Base-by-base conservation (phyloP, 2,888 invertebrate species). In the Melanotus villosus region DNA sequence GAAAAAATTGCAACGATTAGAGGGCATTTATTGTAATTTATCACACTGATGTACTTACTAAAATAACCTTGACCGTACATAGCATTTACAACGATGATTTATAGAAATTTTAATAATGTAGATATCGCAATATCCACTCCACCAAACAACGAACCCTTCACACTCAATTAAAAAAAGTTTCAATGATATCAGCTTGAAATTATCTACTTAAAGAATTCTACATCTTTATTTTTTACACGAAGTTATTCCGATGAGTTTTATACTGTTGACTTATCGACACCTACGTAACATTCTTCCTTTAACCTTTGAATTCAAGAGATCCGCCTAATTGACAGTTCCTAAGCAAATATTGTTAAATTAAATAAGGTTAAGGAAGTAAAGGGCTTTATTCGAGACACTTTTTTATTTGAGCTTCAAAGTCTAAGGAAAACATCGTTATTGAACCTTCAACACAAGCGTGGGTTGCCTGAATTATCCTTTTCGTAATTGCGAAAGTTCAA, bases 31-130 rank as follows among this genome's bases (percentile, higher is more conserved):
- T 68, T 68, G 70, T 58, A 66, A 71, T 68, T 70, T 71, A 65
- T 73, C 52, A 56, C 57, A 52, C 60, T 70, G 60, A 60, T 59
- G 58, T 69, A 66, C 56, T 70, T 66, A 71, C 58, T 67, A 50
- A 65, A 57, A 57, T 69, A 69, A 71, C 69, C 65, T 70, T 63
- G 70, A 69, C 70, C 70, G 66, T 62, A 70, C 66, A 58, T 59
- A 5, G 26, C 63, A 59, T 54, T 59, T 41, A 14, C 32, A 54
- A 59, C 36, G n/a, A 59, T 57, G 47, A 68, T 64, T 68, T 54
- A 57, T 58, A 50, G 18, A 10, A 21, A 26, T 32, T 16, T 3
- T 32, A 16, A 52, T 52, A 52, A 18, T 7, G 16, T 7, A 23
- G 47, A 21, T 47, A 21, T 4, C 10, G 21, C 14, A 18, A 43